These are phyloP conservation scores for Phrynocephalus guinanensis DNA, from an alignment of 2,797 vertebrate genomes.

Conservation along the genomic window DNA sequence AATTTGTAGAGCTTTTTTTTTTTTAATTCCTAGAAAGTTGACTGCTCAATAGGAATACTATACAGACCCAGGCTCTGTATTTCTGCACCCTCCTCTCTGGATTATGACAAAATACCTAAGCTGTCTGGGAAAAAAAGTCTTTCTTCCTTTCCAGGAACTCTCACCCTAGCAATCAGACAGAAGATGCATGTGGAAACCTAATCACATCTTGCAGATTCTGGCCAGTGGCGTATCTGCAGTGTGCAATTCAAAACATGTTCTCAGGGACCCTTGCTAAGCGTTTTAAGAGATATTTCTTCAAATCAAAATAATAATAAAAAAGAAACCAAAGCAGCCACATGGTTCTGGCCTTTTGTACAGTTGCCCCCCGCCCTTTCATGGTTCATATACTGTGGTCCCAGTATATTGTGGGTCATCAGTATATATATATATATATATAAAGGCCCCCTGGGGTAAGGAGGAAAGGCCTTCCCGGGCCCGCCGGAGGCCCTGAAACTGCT, in stretches of 20 bases:
- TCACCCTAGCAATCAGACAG: conserved; percentile 41
- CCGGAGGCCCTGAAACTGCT: too few relatives aligned
- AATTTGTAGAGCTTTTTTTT: background rate
- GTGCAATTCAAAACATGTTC: conserved; percentile 22
- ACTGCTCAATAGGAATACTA: background rate
- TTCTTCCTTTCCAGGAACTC: conserved; percentile 15
- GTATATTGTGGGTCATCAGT: too few relatives aligned
- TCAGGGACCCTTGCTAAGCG: background rate
- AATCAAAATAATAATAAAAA: background rate
- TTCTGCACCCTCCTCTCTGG: conserved; percentile 6
- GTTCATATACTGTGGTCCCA: too few relatives aligned
- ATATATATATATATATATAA: too few relatives aligned
- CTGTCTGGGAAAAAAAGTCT: conserved; percentile 8
- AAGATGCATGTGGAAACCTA: conserved; percentile 17
- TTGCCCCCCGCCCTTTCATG: too few relatives aligned
- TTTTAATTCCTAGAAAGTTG: background rate
- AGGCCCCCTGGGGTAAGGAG: too few relatives aligned
- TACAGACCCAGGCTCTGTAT: background rate
- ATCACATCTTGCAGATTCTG: conserved; percentile 19
- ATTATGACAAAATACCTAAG: conserved; percentile 22
- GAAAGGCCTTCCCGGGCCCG: too few relatives aligned
- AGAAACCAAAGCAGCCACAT: background rate
- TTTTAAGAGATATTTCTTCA: background rate
- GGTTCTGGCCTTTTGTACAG: too few relatives aligned
- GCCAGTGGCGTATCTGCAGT: background rate